Percentiles rank a stretch among this genome's conserved stretches.
Evolutionary conservation across 2,888 invertebrate genomes (phyloP).

Genomic region (Cantharis lateralis): DNA sequence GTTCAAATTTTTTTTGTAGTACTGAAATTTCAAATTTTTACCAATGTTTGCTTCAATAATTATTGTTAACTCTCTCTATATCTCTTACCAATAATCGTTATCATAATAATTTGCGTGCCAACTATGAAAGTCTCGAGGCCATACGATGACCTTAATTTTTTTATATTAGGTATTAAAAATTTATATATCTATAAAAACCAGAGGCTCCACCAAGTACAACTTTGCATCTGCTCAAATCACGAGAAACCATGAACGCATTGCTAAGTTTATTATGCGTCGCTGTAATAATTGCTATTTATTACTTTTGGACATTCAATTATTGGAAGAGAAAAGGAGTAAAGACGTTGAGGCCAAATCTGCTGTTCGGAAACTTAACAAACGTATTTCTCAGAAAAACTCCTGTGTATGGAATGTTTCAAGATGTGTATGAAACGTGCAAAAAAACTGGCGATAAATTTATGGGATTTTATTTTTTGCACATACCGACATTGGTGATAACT

Average conservation of each 20-base stretch:
- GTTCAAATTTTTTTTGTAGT: no score
- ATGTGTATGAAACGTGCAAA: conserved; percentile 5
- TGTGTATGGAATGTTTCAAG: neutral
- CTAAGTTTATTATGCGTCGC: neutral
- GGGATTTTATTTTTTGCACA: conserved; percentile 20
- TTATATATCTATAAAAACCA: no score
- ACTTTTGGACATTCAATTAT: neutral
- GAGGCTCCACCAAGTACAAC: no score
- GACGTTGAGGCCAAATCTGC: neutral
- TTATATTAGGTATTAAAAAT: no score
- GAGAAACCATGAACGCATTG: neutral
- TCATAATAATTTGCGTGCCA: no score
- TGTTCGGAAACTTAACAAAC: neutral
- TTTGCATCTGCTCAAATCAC: neutral
- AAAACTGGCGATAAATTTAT: conserved; percentile 12
- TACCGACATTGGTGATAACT: conserved; percentile 16
- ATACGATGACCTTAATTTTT: no score
- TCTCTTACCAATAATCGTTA: no score
- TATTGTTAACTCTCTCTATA: no score
- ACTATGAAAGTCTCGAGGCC: no score
- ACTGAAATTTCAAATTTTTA: no score
- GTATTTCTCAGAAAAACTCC: neutral
- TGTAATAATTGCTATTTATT: neutral
- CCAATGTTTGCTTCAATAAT: no score
- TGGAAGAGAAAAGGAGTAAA: neutral